Conservation (phyloP, 2,113 vertebrate genomes). For the Coturnix japonica region DNA sequence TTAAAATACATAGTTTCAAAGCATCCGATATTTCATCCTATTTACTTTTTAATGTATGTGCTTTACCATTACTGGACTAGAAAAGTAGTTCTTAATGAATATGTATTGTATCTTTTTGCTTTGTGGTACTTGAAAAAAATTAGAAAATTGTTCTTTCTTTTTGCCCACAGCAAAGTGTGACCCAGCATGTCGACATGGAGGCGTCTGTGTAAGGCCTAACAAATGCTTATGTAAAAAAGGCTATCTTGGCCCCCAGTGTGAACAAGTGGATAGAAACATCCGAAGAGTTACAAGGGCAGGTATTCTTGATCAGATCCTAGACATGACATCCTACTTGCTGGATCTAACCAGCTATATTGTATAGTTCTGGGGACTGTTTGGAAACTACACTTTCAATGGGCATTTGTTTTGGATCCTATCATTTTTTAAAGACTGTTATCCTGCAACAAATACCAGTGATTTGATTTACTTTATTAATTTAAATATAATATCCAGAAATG, state of each 20-base stretch:
- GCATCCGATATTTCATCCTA: neutral
- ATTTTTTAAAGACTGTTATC: constrained; percentile 78
- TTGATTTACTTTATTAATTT: constrained; percentile 81
- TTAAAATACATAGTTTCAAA: rapidly evolving
- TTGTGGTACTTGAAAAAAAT: neutral
- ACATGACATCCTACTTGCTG: constrained; percentile 97
- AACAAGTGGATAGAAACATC: constrained; percentile 89
- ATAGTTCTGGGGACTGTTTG: constrained; percentile 85
- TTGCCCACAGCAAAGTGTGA: constrained; percentile 91
- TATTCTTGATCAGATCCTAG: constrained; percentile 97
- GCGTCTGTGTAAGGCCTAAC: constrained; percentile 93
- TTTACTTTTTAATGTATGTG: neutral
- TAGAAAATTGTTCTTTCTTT: neutral
- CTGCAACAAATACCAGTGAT: constrained; percentile 78
- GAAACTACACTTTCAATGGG: constrained; percentile 77
- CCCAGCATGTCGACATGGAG: constrained; percentile 92
- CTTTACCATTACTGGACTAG: neutral
- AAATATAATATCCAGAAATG: constrained; percentile 74
- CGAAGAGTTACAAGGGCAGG: constrained; percentile 91
- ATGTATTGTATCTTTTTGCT: neutral
- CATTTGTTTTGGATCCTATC: constrained; percentile 83
- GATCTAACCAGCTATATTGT: constrained; percentile 97
- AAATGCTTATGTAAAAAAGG: constrained; percentile 98
- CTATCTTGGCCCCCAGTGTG: constrained; percentile 83
- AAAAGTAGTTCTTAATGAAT: neutral